Percentiles rank a stretch among this genome's conserved stretches.
Evolutionary conservation across 2,888 invertebrate genomes (phyloP).

Genomic region (Thereva nobilitata): DNA sequence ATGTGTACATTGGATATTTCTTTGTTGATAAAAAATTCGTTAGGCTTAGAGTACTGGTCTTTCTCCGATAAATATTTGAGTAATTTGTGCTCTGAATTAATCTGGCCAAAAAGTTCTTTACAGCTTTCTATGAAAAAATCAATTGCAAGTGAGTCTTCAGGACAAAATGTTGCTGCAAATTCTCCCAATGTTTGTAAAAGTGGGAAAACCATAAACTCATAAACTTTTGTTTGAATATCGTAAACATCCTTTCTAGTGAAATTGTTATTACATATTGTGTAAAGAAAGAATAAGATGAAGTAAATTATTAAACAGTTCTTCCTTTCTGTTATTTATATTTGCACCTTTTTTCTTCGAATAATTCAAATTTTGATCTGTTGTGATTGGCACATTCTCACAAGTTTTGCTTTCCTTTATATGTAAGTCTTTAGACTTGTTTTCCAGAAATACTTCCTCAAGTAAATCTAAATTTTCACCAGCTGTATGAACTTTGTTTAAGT

Average conservation of each 20-base stretch:
- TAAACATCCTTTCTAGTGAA: constrained; percentile 31
- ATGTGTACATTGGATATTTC: constrained; percentile 10
- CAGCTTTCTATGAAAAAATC: neutral
- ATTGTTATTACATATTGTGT: constrained; percentile 22
- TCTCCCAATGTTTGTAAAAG: constrained; percentile 1
- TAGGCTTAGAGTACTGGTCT: neutral
- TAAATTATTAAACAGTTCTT: too few relatives aligned
- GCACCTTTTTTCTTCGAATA: too few relatives aligned
- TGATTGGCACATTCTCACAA: too few relatives aligned
- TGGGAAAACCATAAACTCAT: constrained; percentile 19
- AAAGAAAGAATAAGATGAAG: too few relatives aligned
- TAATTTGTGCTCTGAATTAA: constrained; percentile 27
- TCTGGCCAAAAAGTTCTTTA: constrained; percentile 8
- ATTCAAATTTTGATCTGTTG: too few relatives aligned
- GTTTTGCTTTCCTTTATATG: too few relatives aligned
- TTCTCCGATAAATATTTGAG: constrained; percentile 16
- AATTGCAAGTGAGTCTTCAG: constrained; percentile 2
- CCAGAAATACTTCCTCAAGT: too few relatives aligned
- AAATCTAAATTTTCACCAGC: too few relatives aligned
- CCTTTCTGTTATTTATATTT: too few relatives aligned
- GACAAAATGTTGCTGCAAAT: constrained; percentile 11
- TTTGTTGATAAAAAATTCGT: constrained; percentile 27
- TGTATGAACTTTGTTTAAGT: too few relatives aligned
- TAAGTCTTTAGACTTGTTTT: too few relatives aligned
- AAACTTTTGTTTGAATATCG: constrained; percentile 14